Conservation (phyloP, 2,797 vertebrate species). For the Forpus xanthops region DNA sequence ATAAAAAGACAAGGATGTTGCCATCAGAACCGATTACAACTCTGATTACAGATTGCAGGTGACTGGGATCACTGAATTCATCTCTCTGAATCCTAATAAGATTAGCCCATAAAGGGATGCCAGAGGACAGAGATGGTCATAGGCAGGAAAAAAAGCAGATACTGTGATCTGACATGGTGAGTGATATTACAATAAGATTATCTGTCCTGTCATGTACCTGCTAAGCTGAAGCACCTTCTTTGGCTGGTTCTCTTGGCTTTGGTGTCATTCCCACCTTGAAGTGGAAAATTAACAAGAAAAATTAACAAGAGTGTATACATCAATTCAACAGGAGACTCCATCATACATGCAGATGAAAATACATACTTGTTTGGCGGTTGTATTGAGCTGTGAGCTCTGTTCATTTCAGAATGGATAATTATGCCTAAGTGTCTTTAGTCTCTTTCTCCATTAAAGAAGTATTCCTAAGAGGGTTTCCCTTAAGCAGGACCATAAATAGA, state of each 20-base stretch:
- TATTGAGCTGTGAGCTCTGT: background rate
- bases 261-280: background rate
- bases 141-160: background rate
- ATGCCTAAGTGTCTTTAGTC: background rate
- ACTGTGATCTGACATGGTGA: background rate
- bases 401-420: background rate
- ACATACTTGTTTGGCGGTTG: background rate
- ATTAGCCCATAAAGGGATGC: background rate
- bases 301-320: background rate
- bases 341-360: background rate
- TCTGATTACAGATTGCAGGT: background rate
- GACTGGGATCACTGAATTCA: background rate
- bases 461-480: background rate
- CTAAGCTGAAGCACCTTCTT: background rate
- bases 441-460: background rate
- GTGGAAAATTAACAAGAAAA: too few species aligned
- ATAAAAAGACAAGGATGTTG: background rate
- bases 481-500: background rate
- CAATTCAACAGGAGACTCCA: background rate
- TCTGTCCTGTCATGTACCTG: conserved; percentile 12
- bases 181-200: background rate
- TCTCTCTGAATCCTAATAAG: background rate
- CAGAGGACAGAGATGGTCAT: background rate
- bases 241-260: background rate
- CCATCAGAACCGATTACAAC: background rate